A percentile compares a stretch with the other conserved stretches of the same genome.
Conservation (phyloP, 2,888 invertebrate species). For the Timema cristinae region DNA sequence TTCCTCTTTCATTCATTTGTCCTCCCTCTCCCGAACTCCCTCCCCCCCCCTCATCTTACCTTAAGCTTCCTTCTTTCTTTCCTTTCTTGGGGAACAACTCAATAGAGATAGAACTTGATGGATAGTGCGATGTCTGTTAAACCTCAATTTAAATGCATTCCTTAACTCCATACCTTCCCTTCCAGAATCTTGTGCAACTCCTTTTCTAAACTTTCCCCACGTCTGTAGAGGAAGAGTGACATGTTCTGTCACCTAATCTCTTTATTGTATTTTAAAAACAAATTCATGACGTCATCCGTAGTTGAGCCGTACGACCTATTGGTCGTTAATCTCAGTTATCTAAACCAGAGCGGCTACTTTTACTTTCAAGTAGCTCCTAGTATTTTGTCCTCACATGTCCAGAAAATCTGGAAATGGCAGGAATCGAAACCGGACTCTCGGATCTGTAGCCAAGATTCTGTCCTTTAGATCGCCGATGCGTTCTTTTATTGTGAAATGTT, state of each 20-base stretch:
- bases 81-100: constrained; percentile 22
- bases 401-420: no score
- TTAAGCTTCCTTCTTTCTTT: neutral
- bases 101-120: constrained; percentile 37
- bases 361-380: no score
- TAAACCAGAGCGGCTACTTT: no score
- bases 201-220: neutral
- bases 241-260: neutral
- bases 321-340: no score
- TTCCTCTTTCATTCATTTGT: constrained; percentile 14
- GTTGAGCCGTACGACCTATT: no score
- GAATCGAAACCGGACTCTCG: no score
- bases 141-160: constrained; percentile 44
- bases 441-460: no score
- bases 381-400: no score
- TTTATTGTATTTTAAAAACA: no score
- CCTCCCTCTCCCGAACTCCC: neutral
- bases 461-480: no score
- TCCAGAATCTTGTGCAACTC: constrained; percentile 9
- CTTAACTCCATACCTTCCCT: constrained; percentile 35
- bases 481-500: no score
- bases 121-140: constrained; percentile 42
- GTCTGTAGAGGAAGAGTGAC: constrained; percentile 6
- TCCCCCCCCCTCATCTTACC: neutral
- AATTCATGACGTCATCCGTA: no score